Percentiles rank a stretch among this genome's conserved stretches.
These are phyloP conservation scores for Eriocheir sinensis DNA, from an alignment of 1,140 invertebrate species.

Conservation along the genomic window DNA sequence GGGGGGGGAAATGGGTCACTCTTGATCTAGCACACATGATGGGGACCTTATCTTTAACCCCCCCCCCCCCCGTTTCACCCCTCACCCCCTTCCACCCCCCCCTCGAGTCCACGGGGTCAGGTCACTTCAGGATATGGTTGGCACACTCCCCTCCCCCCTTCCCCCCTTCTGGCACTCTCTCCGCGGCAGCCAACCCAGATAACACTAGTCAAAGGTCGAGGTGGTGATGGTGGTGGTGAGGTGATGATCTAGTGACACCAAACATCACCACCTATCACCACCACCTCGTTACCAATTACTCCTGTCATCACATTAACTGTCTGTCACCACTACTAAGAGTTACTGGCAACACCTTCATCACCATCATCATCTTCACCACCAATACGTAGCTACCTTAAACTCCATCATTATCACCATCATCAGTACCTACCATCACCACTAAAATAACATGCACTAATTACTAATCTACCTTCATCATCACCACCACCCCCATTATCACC, in stretches of 20 bases:
- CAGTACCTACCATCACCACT: no score
- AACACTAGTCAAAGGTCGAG: conserved; percentile 4
- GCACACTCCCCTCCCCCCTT: neutral
- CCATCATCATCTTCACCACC: neutral
- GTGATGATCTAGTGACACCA: neutral
- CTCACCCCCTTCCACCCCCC: neutral
- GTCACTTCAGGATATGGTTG: neutral
- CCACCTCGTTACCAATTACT: no score
- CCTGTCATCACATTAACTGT: no score
- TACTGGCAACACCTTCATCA: no score
- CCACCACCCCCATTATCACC: no score
- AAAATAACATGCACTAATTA: no score
- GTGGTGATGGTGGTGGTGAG: neutral
- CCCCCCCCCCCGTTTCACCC: neutral
- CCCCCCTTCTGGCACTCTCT: neutral
- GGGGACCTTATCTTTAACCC: neutral
- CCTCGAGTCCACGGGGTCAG: neutral
- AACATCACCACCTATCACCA: neutral
- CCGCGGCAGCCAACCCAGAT: neutral
- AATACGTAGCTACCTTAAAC: no score
- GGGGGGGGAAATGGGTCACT: neutral
- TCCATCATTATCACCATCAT: no score
- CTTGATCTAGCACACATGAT: neutral
- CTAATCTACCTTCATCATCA: no score
- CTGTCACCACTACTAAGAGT: neutral